Evolutionary conservation across 1,140 invertebrate species (phyloP).

Genomic region (Magallana gigas): DNA sequence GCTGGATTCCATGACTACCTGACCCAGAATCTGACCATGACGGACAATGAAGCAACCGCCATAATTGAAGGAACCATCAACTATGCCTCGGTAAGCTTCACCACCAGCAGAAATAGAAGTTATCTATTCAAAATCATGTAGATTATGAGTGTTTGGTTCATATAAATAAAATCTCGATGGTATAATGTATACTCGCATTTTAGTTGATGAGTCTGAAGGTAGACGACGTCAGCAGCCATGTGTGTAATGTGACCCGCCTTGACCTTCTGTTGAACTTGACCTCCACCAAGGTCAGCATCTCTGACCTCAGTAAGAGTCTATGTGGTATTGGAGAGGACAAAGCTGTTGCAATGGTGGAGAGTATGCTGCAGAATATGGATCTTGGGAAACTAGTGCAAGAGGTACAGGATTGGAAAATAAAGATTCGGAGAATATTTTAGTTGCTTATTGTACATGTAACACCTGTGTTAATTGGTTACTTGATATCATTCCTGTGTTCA

Average conservation of each 20-base stretch:
- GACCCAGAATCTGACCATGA: conserved; percentile 60
- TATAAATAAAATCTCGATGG: no score
- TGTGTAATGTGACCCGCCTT: conserved; percentile 59
- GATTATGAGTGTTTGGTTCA: no score
- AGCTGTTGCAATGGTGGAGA: conserved; percentile 52
- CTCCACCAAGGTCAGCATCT: conserved; percentile 29
- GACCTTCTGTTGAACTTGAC: conserved; percentile 41
- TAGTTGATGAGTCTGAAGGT: conserved; percentile 50
- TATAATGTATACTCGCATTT: conserved; percentile 5
- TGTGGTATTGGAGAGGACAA: conserved; percentile 58
- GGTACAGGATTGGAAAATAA: conserved; percentile 38
- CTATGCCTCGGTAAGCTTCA: conserved; percentile 48
- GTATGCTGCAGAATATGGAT: conserved; percentile 62
- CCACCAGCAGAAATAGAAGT: no score
- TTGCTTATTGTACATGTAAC: no score
- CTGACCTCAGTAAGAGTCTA: conserved; percentile 56
- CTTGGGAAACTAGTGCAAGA: conserved; percentile 68
- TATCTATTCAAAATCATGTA: no score
- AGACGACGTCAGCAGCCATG: conserved; percentile 40
- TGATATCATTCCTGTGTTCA: no score
- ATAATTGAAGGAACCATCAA: conserved; percentile 63
- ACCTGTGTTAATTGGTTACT: no score
- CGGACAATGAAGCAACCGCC: conserved; percentile 57
- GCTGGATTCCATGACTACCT: conserved; percentile 60
- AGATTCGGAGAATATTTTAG: no score